Base-by-base conservation (phyloP, 2,888 invertebrate species). In the Dryobotodes eremita region DNA sequence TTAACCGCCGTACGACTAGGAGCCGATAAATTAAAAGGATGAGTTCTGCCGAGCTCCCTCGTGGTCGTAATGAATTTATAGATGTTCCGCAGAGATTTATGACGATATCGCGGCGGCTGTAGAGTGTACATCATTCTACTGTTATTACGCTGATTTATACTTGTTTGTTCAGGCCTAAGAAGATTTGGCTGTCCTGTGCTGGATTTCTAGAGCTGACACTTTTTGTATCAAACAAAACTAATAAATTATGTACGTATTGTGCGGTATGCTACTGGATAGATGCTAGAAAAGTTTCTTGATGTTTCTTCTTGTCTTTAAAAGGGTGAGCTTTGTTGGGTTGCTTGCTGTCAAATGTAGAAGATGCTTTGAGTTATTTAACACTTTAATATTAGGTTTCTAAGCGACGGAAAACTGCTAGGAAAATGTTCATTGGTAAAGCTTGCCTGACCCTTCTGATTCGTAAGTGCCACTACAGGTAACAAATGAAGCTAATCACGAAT, bases 11-110 rank as follows among this genome's bases (percentile, higher is more conserved):
- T 23, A 26, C 59, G 17, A 11, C 66, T 77, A 82, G 57, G 70
- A 70, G 68, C 62, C 71, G 66, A 88, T 88, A 88, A 88, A 88
- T 86, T 84, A 82, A 88, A 88, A 88, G 85, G 88, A 86, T 83
- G 75, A 73, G 53, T 55, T 72, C 79, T 82, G 68, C 69, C 72
- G 66, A 66, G 80, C 85, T 86, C 80, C 79, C 79, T 77, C 36
- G 66, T 62, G 78, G 72, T 75, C 66, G 71, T 82, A 83, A 88
- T 88, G 82, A 86, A 88, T 88, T 88, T 88, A 88, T 88, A 82
- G 86, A 83, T 79, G 26, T 73, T 10, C 46, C 57, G 61, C 5
- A 20, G 65, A 80, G 83, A 88, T 88, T 88, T 88, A 88, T 77
- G 75, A 70, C 71, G 50, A 66, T 66, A 71, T 73, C 57, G 64